Evolutionary conservation across 2,888 invertebrate genomes (phyloP).

Genomic region (Acanthosepion esculentum): DNA sequence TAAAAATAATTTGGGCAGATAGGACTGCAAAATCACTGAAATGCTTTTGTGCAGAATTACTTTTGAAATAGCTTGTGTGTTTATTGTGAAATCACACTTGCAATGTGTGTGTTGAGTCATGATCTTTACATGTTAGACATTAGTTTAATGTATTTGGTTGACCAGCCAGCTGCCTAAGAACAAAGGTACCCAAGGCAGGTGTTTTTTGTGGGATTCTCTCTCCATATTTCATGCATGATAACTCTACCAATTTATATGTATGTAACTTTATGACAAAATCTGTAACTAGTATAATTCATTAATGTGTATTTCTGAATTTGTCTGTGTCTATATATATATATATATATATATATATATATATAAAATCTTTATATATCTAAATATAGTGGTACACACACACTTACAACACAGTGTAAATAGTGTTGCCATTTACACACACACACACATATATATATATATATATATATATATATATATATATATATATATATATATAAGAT

Average conservation of each 20-base stretch:
- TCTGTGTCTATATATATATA: background rate
- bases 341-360: background rate
- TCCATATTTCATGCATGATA: background rate
- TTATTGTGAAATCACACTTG: background rate
- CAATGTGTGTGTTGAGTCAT: background rate
- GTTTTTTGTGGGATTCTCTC: background rate
- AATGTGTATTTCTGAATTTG: background rate
- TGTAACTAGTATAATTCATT: background rate
- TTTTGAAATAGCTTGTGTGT: background rate
- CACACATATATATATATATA: too few relatives aligned
- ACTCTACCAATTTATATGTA: background rate
- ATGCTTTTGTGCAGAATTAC: background rate
- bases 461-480: too few relatives aligned
- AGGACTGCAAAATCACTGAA: background rate
- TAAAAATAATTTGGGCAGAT: background rate
- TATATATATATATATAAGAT: too few relatives aligned
- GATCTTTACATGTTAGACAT: background rate
- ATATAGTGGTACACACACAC: too few relatives aligned
- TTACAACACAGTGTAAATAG: too few relatives aligned
- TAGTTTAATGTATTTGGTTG: background rate
- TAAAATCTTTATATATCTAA: background rate
- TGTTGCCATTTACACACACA: too few relatives aligned
- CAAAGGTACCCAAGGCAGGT: background rate
- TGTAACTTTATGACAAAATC: background rate
- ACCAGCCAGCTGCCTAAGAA: background rate